These are phyloP conservation scores for Maconellicoccus hirsutus DNA, from an alignment of 1,140 invertebrate genomes.

Conservation along the genomic window DNA sequence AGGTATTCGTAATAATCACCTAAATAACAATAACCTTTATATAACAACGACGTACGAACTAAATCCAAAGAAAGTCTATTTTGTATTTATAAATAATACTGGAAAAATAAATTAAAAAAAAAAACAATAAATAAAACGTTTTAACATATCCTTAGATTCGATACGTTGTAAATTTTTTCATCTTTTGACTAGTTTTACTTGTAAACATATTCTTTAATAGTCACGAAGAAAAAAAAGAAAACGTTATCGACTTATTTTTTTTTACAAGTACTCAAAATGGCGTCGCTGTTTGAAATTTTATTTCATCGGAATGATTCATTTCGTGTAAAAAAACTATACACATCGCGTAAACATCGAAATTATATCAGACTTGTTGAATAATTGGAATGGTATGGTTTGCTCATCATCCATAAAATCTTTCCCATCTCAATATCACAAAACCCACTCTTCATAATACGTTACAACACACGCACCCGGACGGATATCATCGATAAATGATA, in stretches of 20 bases:
- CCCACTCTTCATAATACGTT: too few species aligned
- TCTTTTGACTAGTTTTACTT: not conserved
- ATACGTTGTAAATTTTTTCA: not conserved
- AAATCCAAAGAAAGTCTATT: slow-evolving; percentile 1
- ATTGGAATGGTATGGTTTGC: too few species aligned
- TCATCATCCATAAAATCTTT: too few species aligned
- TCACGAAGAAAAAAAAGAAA: not conserved
- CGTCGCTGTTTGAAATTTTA: not conserved
- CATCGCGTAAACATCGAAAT: not conserved
- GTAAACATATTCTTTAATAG: too few species aligned
- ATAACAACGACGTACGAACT: not conserved
- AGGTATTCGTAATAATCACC: not conserved
- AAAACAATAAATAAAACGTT: not conserved
- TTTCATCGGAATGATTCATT: not conserved
- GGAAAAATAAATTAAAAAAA: not conserved
- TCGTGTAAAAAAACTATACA: not conserved
- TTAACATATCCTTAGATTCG: not conserved
- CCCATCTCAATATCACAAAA: too few species aligned
- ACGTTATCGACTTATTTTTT: too few species aligned
- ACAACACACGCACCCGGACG: too few species aligned
- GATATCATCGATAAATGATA: too few species aligned
- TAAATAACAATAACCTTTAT: not conserved
- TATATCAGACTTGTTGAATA: not conserved
- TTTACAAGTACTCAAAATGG: too few species aligned
- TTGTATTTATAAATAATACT: slow-evolving; percentile 10